phyloP scores from a whole-genome alignment of 1,140 invertebrate species.

The Tetramorium parvispinum region DNA sequence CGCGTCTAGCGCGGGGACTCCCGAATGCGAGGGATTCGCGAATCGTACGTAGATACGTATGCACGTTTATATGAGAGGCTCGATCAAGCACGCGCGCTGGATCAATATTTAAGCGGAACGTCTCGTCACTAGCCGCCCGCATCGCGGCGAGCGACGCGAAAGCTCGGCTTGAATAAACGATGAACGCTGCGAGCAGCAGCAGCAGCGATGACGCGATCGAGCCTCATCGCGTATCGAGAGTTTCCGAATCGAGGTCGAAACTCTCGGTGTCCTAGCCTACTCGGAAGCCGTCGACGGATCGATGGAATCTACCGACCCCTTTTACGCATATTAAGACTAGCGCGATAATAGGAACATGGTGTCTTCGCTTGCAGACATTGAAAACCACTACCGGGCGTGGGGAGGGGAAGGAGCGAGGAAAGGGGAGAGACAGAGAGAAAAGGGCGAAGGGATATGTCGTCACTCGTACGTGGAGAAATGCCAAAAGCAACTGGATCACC shows the following conservation, averaged over 20 bases:
- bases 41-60: slow-evolving; percentile 22
- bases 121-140: not conserved
- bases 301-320: slow-evolving; percentile 67
- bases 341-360: slow-evolving; percentile 85
- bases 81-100: slow-evolving; percentile 28
- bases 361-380: slow-evolving; percentile 79
- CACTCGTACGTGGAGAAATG: slow-evolving; percentile 36
- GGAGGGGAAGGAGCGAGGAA: not conserved
- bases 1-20: slow-evolving; percentile 59
- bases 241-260: slow-evolving; percentile 11
- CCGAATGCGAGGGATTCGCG: slow-evolving; percentile 30
- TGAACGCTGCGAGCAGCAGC: not conserved
- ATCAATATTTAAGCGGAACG: slow-evolving; percentile 28
- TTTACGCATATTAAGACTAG: slow-evolving; percentile 84
- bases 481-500: slow-evolving; percentile 29
- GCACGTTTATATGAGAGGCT: not conserved
- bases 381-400: slow-evolving; percentile 38
- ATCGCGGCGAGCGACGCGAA: not conserved
- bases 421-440: not conserved
- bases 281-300: slow-evolving; percentile 59
- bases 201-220: slow-evolving; percentile 19
- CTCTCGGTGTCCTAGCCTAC: slow-evolving; percentile 51
- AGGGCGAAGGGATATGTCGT: slow-evolving; percentile 75
- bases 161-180: slow-evolving; percentile 33
- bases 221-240: slow-evolving; percentile 12